phyloP scores from a whole-genome alignment of 92 coral and sea anemone genomes.

The Epizoanthus stellaris region DNA sequence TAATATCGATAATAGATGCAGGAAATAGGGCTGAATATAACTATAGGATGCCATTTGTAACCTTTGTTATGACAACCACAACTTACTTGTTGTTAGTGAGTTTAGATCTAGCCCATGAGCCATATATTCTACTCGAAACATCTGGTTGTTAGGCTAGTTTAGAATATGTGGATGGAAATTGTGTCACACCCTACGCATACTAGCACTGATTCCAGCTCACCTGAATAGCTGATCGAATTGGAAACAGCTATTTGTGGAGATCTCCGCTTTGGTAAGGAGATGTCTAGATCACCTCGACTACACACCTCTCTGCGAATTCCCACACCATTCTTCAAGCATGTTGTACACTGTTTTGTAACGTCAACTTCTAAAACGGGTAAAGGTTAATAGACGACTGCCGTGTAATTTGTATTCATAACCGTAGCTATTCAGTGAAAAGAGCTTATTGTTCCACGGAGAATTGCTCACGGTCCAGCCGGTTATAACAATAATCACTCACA shows the following conservation, averaged over 20 bases:
- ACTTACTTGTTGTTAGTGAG: too few relatives aligned
- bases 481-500: background rate
- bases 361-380: background rate
- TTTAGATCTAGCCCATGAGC: too few relatives aligned
- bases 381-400: background rate
- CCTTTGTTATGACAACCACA: too few relatives aligned
- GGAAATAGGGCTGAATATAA: too few relatives aligned
- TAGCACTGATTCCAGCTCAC: background rate
- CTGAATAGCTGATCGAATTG: too few relatives aligned
- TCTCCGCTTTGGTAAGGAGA: background rate
- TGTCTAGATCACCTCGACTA: background rate
- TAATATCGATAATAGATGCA: too few relatives aligned
- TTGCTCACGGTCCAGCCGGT: constrained; percentile 1
- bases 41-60: too few relatives aligned
- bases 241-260: background rate
- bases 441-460: constrained; percentile 9
- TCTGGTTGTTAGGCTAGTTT: background rate
- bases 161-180: background rate
- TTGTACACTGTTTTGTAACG: background rate
- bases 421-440: background rate
- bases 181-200: background rate
- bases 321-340: background rate
- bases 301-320: background rate
- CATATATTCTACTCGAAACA: too few relatives aligned
- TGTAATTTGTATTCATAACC: background rate